These are phyloP conservation scores for Dipus sagitta DNA, from an alignment of 2,797 vertebrate genomes.

Conservation along the genomic window DNA sequence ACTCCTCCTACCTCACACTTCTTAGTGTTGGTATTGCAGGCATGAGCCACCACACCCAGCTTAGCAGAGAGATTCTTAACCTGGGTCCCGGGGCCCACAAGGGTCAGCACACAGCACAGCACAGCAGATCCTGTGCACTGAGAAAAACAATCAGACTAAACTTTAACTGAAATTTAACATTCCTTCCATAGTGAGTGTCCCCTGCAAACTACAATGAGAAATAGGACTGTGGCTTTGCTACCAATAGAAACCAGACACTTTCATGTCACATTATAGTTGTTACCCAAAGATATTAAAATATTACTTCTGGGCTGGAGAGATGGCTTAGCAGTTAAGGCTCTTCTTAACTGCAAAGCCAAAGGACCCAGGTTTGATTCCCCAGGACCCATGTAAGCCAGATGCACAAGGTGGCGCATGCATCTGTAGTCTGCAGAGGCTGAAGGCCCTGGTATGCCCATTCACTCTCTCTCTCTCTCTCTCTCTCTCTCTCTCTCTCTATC, in stretches of 20 bases:
- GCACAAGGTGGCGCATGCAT: too few relatives aligned
- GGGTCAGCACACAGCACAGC: background rate
- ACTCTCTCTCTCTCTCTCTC: too few relatives aligned
- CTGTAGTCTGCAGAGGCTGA: too few relatives aligned
- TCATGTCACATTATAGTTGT: background rate
- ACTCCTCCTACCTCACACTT: background rate
- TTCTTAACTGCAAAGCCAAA: too few relatives aligned
- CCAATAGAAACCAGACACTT: background rate
- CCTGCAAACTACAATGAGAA: slow-evolving; percentile 5
- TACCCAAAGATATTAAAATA: slow-evolving; percentile 25
- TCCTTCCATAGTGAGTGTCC: background rate
- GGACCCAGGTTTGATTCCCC: too few relatives aligned
- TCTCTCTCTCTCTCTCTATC: too few relatives aligned
- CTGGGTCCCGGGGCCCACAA: too few relatives aligned
- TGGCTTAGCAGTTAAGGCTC: too few relatives aligned
- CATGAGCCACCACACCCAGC: background rate
- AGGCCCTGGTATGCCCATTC: too few relatives aligned
- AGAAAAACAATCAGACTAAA: background rate
- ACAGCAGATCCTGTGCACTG: background rate
- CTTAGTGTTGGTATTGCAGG: background rate
- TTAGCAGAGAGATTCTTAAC: background rate
- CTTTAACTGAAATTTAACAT: background rate
- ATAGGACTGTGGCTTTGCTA: background rate
- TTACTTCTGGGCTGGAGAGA: background rate
- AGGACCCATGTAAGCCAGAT: too few relatives aligned